Base-by-base conservation (phyloP, 2,888 invertebrate genomes). In the Leptinotarsa rubiginosa region DNA sequence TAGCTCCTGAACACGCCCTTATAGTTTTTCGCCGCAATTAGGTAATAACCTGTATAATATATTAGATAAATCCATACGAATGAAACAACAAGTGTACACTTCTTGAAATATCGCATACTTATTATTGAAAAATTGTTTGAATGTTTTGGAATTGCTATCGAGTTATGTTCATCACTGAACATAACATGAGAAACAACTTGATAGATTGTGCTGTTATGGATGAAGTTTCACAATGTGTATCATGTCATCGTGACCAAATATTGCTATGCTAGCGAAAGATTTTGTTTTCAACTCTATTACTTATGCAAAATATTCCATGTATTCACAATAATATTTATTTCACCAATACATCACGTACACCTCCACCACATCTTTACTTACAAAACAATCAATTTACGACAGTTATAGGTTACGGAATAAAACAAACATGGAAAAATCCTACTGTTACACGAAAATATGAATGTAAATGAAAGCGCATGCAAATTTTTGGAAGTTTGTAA, bases 251-350 rank as follows among this genome's bases (percentile, higher is more conserved):
- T 41, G 22, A 15, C 7, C 5, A 16, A 52, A 18, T 52, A 18
- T 18, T 18, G 12, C 18, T 18, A 18, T 41, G 12, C 18, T 52
- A 12, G 18, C 52, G 18, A 13, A 56, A 22, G 15, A 4, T 56
- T 56, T 56, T 22, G 22, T 56, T 56, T 56, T 56, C 15, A 4
- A 18, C 4, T 22, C 22, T 22, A 56, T 56, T 20, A 20, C 56
- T 25, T 4, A 52, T 50, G 10, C 54, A 54, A 56, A 56, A 56
- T 22, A 52, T 56, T 56, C 56, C 10, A 56, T 16, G 4, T 18
- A 52, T 52, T 12, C 18, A 52, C 18, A 52, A 18, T 52, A 52
- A 52, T 52, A 56, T 56, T 56, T 56, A 56, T 22, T 56, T 22
- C 15, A 22, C 22, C 13, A 15, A 56, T 56, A 56, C 13, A 22